Evolutionary conservation across 1,140 invertebrate species (phyloP).

Genomic region (Drosophila jambulina): DNA sequence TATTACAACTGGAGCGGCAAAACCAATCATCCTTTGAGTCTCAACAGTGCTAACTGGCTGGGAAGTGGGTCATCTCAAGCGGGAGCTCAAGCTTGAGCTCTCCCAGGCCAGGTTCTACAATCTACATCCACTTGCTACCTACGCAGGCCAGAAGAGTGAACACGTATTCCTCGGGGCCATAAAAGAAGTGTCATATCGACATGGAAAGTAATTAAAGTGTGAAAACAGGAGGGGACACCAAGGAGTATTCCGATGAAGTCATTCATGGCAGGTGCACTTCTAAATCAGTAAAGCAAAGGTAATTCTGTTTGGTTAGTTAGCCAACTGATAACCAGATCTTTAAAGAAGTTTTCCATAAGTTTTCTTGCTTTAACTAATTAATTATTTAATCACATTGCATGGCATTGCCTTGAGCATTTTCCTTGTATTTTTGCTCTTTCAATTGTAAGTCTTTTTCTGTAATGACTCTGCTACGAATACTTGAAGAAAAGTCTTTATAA

Average conservation of each 20-base stretch:
- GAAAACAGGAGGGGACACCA: neutral
- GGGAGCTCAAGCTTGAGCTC: neutral
- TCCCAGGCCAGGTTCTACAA: conserved; percentile 4
- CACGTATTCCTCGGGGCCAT: conserved; percentile 22
- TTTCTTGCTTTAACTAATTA: neutral
- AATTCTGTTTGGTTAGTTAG: neutral
- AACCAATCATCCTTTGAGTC: conserved; percentile 58
- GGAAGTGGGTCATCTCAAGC: conserved; percentile 37
- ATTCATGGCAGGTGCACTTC: neutral
- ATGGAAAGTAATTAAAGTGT: conserved; percentile 28
- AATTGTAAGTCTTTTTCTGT: neutral
- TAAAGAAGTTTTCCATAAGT: neutral
- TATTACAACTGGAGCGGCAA: conserved; percentile 62
- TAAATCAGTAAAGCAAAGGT: neutral
- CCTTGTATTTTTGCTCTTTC: neutral
- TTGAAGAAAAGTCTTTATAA: neutral
- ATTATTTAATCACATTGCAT: neutral
- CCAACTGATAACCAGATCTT: neutral
- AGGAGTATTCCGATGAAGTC: neutral
- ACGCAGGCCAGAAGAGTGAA: neutral
- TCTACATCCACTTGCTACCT: conserved; percentile 1
- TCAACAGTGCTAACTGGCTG: conserved; percentile 30
- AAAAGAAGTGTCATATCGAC: conserved; percentile 3
- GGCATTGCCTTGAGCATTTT: neutral
- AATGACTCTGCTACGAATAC: neutral